Evolutionary conservation across 2,113 vertebrate species (phyloP), one percentile per base, ranked within the genome.

Genomic region (Channa argus): DNA sequence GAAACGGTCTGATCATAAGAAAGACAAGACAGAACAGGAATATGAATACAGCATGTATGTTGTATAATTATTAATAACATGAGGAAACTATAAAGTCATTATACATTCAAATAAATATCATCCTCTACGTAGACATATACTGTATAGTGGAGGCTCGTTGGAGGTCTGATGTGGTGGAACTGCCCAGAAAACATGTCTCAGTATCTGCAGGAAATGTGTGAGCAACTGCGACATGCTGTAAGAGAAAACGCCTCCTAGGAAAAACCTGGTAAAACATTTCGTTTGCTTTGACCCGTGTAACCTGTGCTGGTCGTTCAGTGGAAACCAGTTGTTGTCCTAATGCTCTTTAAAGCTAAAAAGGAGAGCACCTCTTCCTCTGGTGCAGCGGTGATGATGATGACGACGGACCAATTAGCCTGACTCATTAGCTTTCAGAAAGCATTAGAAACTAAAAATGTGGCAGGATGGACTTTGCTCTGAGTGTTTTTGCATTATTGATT

Each of bases 401-500:
- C 75, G 88, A 81, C 83, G 52, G 71, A 63, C 71, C 91, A 90
- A 92, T 92, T 90, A 92, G 86, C 84, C 84, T 72, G 84, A 90
- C 86, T 92, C 90, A 89, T 91, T 91, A 89, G 83, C 88, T 89
- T 77, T 84, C 14, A 62, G 66, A 52, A 74, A 82, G 84, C 89
- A 90, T 91, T 89, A 87, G 86, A 81, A 89, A 91, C 89, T 86
- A 84, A 90, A 83, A 68, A 75, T 63, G 86, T 74, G 87, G 88
- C 87, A 86, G 88, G 85, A 91, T 87, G 85, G 90, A 83, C 86
- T 65, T 15, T 4, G 56, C 77, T 82, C 81, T 88, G 85, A 84
- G 86, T 83, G 83, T 89, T 88, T 90, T 83, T 90, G 85, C 88
- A 88, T 91, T 91, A 92, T 92, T 91, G 90, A 91, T 92, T 83